Conservation (phyloP, 2,113 vertebrate species). For the Trichechus manatus region DNA sequence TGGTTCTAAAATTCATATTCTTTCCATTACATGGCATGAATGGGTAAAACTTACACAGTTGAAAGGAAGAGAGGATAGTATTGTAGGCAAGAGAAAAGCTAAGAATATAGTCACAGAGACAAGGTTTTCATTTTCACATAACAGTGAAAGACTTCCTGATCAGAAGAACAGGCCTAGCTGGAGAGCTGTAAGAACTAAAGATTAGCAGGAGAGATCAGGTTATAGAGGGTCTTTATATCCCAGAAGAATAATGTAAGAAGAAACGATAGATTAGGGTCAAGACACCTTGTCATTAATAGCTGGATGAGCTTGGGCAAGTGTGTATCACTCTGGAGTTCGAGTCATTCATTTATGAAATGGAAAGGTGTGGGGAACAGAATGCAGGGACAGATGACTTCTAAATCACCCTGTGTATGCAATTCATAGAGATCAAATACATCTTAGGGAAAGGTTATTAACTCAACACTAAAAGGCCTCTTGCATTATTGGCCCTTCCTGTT, state of each 20-base stretch:
- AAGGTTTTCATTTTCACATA: conserved; percentile 42
- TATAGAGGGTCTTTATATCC: neutral
- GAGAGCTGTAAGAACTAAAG: neutral
- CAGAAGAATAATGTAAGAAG: neutral
- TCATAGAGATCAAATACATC: neutral
- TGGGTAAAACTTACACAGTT: neutral
- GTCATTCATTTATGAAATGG: conserved; percentile 22
- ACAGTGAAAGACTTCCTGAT: neutral
- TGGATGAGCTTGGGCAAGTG: neutral
- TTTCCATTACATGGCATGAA: conserved; percentile 40
- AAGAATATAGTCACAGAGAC: neutral
- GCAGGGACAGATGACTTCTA: neutral
- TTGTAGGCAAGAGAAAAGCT: neutral
- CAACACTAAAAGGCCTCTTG: neutral
- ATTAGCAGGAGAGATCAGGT: neutral
- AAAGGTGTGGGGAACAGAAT: neutral
- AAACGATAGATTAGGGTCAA: neutral
- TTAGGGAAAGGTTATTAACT: conserved; percentile 40
- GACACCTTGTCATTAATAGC: conserved; percentile 8
- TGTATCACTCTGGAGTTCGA: neutral
- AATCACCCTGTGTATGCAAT: neutral
- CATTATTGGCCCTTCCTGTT: neutral
- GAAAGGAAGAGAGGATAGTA: neutral
- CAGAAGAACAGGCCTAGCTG: neutral
- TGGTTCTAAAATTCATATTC: conserved; percentile 18